phyloP scores from a whole-genome alignment of 2,888 invertebrate genomes.

The Clepsis dumicolana region DNA sequence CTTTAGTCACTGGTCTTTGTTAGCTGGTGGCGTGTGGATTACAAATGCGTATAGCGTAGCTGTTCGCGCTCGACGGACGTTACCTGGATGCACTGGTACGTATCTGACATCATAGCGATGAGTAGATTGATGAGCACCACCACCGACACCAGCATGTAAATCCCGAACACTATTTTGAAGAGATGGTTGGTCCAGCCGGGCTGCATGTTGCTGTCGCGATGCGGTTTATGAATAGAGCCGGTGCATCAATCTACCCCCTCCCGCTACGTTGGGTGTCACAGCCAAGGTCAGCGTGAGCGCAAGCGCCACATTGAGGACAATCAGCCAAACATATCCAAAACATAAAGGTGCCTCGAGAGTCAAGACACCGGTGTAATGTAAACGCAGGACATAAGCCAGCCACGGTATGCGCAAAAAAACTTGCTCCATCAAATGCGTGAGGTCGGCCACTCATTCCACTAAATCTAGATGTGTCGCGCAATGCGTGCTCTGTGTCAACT shows the following conservation, averaged over 20 bases:
- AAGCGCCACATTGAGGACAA: constrained; percentile 80
- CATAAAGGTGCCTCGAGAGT: constrained; percentile 73
- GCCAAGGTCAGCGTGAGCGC: constrained; percentile 78
- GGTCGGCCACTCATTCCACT: constrained; percentile 85
- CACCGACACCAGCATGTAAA: constrained; percentile 99
- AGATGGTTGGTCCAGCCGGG: constrained; percentile 94
- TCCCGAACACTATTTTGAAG: constrained; percentile 95
- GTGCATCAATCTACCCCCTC: constrained; percentile 77
- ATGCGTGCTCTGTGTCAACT: constrained; percentile 76
- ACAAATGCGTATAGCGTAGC: constrained; percentile 36
- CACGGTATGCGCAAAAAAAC: constrained; percentile 84
- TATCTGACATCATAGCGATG: constrained; percentile 99
- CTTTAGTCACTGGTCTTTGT: constrained; percentile 30
- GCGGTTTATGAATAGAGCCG: constrained; percentile 57
- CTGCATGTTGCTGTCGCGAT: constrained; percentile 88
- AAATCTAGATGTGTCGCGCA: constrained; percentile 79
- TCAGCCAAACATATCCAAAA: constrained; percentile 74
- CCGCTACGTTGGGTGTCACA: constrained; percentile 67
- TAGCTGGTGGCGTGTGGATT: constrained; percentile 33
- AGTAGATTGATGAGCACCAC: constrained; percentile 99
- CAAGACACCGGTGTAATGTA: constrained; percentile 73
- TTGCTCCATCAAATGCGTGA: constrained; percentile 85
- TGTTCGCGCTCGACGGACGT: constrained; percentile 58
- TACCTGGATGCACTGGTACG: constrained; percentile 99
- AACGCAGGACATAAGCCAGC: constrained; percentile 83